A percentile compares a stretch with the other conserved stretches of the same genome.
Conservation (phyloP, 1,140 invertebrate species). For the Vollenhovia emeryi region DNA sequence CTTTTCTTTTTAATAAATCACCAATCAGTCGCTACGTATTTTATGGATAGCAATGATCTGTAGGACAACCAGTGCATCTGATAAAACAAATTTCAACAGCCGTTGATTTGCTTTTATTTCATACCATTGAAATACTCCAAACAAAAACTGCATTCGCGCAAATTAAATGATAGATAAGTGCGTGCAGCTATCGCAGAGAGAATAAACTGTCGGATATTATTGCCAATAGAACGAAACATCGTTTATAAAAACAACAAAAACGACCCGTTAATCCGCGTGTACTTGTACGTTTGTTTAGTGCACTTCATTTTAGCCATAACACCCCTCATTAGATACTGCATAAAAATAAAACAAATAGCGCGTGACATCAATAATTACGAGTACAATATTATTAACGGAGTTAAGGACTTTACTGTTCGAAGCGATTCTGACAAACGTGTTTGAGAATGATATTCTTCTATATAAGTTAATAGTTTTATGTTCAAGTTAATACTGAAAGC, state of each 20-base stretch:
- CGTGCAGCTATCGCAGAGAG: background rate
- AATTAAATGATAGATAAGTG: conserved; percentile 23
- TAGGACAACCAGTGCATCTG: background rate
- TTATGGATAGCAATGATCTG: background rate
- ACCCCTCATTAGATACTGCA: background rate
- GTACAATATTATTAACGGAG: background rate
- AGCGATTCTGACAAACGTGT: background rate
- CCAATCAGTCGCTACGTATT: background rate
- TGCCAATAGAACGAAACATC: background rate
- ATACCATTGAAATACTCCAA: background rate
- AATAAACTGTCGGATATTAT: conserved; percentile 7
- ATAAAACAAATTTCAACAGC: conserved; percentile 16
- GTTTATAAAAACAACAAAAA: background rate
- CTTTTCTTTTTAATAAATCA: background rate
- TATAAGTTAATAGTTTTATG: background rate
- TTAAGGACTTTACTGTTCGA: background rate
- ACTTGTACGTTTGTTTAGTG: background rate
- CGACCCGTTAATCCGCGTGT: background rate
- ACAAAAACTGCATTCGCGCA: background rate
- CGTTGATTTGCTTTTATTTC: conserved; percentile 30
- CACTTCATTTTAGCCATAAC: background rate
- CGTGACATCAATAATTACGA: too few relatives aligned
- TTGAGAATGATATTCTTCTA: background rate
- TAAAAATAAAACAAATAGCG: background rate
- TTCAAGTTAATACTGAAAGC: conserved; percentile 26